These are phyloP conservation scores for Holacanthus passer DNA, from an alignment of 2,113 vertebrate species.

Conservation along the genomic window DNA sequence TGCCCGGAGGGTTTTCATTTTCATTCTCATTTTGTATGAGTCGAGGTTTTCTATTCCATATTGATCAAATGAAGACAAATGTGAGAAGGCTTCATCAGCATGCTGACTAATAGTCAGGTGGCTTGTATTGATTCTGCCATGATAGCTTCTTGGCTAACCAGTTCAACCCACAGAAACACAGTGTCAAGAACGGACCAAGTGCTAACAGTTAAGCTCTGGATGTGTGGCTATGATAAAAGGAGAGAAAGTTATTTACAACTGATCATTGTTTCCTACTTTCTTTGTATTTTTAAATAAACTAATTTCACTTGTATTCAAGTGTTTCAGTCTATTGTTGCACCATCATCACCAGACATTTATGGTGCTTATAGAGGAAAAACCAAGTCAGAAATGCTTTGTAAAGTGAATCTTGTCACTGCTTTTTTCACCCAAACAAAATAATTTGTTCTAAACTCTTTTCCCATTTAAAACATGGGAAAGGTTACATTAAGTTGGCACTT, in stretches of 20 bases:
- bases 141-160: conserved; percentile 15
- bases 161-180: background rate
- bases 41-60: conserved; percentile 10
- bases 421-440: background rate
- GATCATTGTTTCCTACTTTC: too few relatives aligned
- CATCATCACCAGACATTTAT: background rate
- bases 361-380: background rate
- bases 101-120: conserved; percentile 39
- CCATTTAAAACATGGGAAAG: background rate
- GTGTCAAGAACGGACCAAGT: background rate
- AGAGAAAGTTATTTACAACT: too few relatives aligned
- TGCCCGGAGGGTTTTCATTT: conserved; percentile 1
- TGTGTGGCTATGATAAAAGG: conserved; percentile 29
- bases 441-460: background rate
- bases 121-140: conserved; percentile 28
- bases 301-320: background rate
- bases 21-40: background rate
- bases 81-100: conserved; percentile 22
- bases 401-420: background rate
- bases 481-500: background rate
- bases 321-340: background rate
- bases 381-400: background rate
- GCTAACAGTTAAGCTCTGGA: background rate
- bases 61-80: conserved; percentile 5
- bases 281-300: background rate